Base-by-base conservation (phyloP, 2,113 vertebrate genomes). In the human region DNA sequence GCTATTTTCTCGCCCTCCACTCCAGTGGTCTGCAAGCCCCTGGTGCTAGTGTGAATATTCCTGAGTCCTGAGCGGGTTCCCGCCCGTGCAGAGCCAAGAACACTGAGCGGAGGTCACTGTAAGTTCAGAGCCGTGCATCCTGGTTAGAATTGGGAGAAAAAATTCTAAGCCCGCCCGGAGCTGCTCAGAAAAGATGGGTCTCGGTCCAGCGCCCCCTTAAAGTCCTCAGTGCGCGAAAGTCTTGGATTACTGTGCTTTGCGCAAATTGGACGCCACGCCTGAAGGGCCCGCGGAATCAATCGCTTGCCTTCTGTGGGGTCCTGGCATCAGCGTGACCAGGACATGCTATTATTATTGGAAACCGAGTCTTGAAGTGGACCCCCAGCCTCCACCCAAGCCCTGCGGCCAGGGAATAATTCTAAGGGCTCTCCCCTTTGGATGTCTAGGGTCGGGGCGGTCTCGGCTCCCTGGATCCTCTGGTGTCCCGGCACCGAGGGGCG, bases 121-220 rank as follows among this genome's bases (percentile, higher is more conserved):
- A 59, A 96, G 93, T 96, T 97, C 93, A 97, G 83, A 95, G 64
- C 38, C 45, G 2, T 61, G 3, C 14, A 45, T 35, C 87, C 25
- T 6, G 10, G 43, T 78, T 80, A 73, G 50, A 96, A 89, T 9
- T 64, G 70, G 32, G 11, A 12, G 7, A 35, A 18, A 25, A 78
- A 30, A 27, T 30, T 64, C 20, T 48, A 40, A 86, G 52, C 61
- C 40, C 23, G 18, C 81, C 30, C 4, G 27, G 92, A 85, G 30
- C 57, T 45, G 73, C 70, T 64, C 61, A 14, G 61, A 64, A 64
- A 64, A 68, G 79, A 70, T 48, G 64, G 68, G 43, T 73, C 66
- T 75, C 76, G n/a, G 57, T 45, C 50, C 59, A 1, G 32, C 35
- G 32, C 5, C 86, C 55, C 55, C 17, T 91, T 35, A 27, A 73